A percentile compares a stretch with the other conserved stretches of the same genome.
Evolutionary conservation across 2,113 vertebrate genomes (phyloP).

Genomic region (Dicrurus megarhynchus): DNA sequence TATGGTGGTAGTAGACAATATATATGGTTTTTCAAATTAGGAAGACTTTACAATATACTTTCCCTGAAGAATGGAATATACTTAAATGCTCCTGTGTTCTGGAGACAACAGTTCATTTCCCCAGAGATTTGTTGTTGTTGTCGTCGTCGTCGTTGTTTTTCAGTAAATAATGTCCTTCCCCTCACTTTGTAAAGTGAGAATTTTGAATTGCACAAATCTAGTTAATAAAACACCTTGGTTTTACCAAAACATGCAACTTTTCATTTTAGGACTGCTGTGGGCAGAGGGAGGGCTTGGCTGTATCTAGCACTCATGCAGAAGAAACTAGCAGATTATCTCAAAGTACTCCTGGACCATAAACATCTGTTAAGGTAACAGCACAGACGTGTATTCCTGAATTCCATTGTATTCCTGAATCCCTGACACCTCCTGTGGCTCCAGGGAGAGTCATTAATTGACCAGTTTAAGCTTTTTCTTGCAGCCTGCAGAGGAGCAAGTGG

Average conservation of each 20-base stretch:
- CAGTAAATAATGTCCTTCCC: neutral
- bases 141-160: neutral
- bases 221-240: neutral
- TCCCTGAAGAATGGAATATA: neutral
- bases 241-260: neutral
- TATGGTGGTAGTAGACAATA: neutral
- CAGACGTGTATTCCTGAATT: neutral
- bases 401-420: neutral
- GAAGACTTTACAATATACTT: neutral
- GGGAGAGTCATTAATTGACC: neutral
- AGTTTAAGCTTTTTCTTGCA: neutral
- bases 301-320: slow-evolving; percentile 98
- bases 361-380: slow-evolving; percentile 84
- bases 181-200: neutral
- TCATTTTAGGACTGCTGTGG: slow-evolving; percentile 86
- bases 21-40: neutral
- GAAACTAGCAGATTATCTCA: slow-evolving; percentile 95
- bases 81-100: neutral
- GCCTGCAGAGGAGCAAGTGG: neutral
- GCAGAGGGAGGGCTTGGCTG: slow-evolving; percentile 93
- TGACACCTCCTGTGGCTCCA: neutral
- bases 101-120: neutral
- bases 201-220: neutral
- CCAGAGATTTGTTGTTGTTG: neutral
- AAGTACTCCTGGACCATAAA: slow-evolving; percentile 88